Base-by-base conservation (phyloP, 2,888 invertebrate genomes). In the Zele albiditarsus region DNA sequence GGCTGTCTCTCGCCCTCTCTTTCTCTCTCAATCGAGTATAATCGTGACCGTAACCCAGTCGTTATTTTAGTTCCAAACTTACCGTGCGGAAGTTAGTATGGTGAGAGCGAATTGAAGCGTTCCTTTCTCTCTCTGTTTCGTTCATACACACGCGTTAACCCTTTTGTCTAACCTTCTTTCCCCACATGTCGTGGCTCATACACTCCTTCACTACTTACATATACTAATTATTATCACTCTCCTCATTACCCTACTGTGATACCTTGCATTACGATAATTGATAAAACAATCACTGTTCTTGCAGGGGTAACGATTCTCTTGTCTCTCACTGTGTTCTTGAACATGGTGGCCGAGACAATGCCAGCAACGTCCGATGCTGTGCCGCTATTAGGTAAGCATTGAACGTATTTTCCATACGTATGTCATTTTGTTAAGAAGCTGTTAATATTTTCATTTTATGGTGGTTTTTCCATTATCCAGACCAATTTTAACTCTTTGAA, bases 331-430 rank as follows among this genome's bases (percentile, higher is more conserved):
- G 98, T 98, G 91, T 98, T 98, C 92, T 93, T 98, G 89, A 97
- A 98, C 92, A 97, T 98, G 95, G 98, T 98, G 86, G 98, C 98
- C 84, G 98, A 98, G 92, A 98, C 97, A 89, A 97, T 98, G 97
- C 98, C 98, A 84, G 97, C 97, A 87, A 98, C 98, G 78, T 98
- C 98, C 80, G 97, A 97, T 90, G 96, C 96, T 84, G 96, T 97
- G 87, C 96, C 96, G 83, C 92, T 96, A 85, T 92, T 96, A 91
- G 95, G 95, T 93, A 90, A 91, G 82, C 8, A 5, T 77, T 71
- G 60, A 74, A 53, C 53, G 33, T 10, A 16, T 46, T 57, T 71
- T 74, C 42, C 27, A 58, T 60, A 62, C 53, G 65, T 71, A 57
- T 69, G 62, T 33, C 6, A 53, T 23, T 8, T 8, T 20, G n/a